Evolutionary conservation across 2,797 vertebrate species (phyloP), one percentile per base, ranked within the genome.

Genomic region (Peromyscus aztecus): DNA sequence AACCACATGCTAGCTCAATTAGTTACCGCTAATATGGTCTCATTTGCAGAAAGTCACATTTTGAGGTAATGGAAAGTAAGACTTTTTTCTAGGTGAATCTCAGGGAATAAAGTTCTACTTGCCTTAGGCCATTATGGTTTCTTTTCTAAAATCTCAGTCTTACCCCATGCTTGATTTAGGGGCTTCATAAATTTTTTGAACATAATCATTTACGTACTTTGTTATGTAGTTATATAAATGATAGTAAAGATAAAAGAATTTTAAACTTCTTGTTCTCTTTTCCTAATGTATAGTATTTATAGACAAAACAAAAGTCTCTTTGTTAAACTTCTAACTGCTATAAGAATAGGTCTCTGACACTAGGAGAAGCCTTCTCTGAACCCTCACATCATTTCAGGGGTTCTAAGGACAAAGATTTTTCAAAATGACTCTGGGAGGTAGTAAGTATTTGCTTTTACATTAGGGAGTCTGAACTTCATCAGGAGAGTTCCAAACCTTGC

Each of bases 131-230:
- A 4, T 24, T 55, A 73, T 12, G 71, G 59, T 57, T 88, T 55
- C 23, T 93, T 84, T 84, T 63, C 65, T 6, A 31, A 92, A 89
- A 57, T 63, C 21, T 78, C 2, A n/a, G 37, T 69, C 21, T 81
- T 71, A 63, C 2, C 34, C 69, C 80, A 91, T 55, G 24, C 16
- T 59, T 67, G 46, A 84, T 27, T 85, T 94, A 29, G 23, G 9
- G 49, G 10, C 31, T 80, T 14, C 11, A 59, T 73, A 19, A 24
- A 49, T 57, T n/a, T 81, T 90, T 82, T 80, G 4, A 80, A 3
- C 21, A 71, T 49, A 96, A 78, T 95, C 34, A 94, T 77, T 90
- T 16, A 11, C 55, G 3, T 90, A 52, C 63, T 57, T 77, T 63
- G 27, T 59, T 63, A n/a, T n/a, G 7, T 61, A 23, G 1, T 77